Conservation (phyloP, 2,113 vertebrate species). For the Proterorhinus semilunaris region DNA sequence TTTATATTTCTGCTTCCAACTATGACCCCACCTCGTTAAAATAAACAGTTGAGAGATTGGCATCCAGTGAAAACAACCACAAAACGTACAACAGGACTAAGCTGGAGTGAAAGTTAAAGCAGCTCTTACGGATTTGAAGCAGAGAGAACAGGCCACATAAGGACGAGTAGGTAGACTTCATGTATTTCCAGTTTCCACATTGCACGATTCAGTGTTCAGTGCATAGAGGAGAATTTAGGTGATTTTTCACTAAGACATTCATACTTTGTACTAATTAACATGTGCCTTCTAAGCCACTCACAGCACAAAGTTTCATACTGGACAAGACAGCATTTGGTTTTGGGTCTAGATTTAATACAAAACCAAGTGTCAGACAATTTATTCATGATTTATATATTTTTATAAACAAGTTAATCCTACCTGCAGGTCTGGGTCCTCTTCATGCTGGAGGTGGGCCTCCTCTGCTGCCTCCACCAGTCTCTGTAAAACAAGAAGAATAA, state of each 20-base stretch:
- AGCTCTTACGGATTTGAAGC: conserved; percentile 68
- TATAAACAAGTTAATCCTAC: conserved; percentile 56
- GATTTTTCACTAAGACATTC: too few species aligned
- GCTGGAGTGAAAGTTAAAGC: conserved; percentile 56
- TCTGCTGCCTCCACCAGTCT: conserved; percentile 96
- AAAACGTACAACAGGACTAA: conserved; percentile 3
- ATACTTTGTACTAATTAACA: too few species aligned
- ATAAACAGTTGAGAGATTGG: conserved; percentile 49
- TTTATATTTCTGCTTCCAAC: conserved; percentile 51
- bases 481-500: conserved; percentile 63
- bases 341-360: too few species aligned
- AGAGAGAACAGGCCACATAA: conserved; percentile 49
- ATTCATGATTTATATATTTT: too few species aligned
- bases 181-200: background rate
- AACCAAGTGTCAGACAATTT: too few species aligned
- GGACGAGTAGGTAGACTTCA: conserved; percentile 38
- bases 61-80: conserved; percentile 16
- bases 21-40: conserved; percentile 51
- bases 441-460: conserved; percentile 94
- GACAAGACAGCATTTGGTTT: too few species aligned
- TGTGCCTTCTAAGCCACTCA: too few species aligned
- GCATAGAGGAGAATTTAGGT: too few species aligned
- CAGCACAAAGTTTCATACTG: too few species aligned
- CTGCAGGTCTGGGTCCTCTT: conserved; percentile 93
- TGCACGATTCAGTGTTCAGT: too few species aligned